Percentiles rank a stretch among this genome's conserved stretches.
Evolutionary conservation across 37 sponge, comb jelly and placozoan species (phyloP).

Genomic region (Aphrocallistes beatrix): DNA sequence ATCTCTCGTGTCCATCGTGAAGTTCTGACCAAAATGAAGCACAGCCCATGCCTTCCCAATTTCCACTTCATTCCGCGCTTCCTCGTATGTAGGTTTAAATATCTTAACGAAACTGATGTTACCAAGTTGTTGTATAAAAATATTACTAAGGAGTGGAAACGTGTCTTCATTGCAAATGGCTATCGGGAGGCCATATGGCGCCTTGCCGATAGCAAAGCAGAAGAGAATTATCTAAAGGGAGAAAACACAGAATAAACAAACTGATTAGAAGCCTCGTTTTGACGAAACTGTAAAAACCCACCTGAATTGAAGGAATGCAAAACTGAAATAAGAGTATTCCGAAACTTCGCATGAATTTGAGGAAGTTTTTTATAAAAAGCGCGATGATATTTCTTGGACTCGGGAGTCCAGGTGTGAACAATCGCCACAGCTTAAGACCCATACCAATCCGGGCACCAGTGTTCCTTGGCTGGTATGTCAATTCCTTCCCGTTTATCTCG

Average conservation of each 20-base stretch:
- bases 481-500: background rate
- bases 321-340: slow-evolving; percentile 55
- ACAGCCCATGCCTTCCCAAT: slow-evolving; percentile 52
- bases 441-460: background rate
- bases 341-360: slow-evolving; percentile 16
- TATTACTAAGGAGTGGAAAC: background rate
- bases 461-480: too few relatives aligned
- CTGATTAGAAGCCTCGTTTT: too few relatives aligned
- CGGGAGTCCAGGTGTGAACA: background rate
- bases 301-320: slow-evolving; percentile 42
- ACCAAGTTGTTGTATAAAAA: slow-evolving; percentile 19
- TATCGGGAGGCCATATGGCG: slow-evolving; percentile 25
- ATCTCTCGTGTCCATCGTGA: slow-evolving; percentile 26
- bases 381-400: background rate
- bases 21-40: slow-evolving; percentile 31
- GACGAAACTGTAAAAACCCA: background rate
- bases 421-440: background rate
- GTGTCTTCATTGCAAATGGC: slow-evolving; percentile 33
- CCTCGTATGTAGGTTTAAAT: background rate
- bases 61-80: slow-evolving; percentile 35
- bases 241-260: background rate
- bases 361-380: slow-evolving; percentile 1
- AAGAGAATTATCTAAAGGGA: slow-evolving; percentile 29
- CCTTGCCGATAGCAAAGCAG: slow-evolving; percentile 42
- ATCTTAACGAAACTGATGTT: slow-evolving; percentile 11